A percentile compares a stretch with the other conserved stretches of the same genome.
phyloP scores from a whole-genome alignment of 64 coral and sea anemone species.

The Trachythela sp. region DNA sequence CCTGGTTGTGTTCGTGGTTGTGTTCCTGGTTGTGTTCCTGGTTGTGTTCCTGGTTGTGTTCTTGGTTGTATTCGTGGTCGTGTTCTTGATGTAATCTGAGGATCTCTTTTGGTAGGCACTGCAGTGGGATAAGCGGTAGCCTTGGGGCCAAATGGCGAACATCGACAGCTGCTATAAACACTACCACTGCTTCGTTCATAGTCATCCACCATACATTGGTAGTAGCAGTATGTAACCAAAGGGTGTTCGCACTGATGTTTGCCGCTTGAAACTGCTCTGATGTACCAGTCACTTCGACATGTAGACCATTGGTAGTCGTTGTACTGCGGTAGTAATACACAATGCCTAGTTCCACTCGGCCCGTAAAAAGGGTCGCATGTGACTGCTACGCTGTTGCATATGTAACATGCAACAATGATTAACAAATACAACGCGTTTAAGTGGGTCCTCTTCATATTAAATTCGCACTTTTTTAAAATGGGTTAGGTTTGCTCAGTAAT shows the following conservation, averaged over 20 bases:
- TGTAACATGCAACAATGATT: background rate
- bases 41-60: no score
- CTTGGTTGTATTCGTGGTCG: background rate
- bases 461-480: no score
- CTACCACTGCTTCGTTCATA: background rate
- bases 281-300: background rate
- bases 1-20: no score
- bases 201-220: background rate
- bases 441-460: no score
- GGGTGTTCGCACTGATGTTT: background rate
- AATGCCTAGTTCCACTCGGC: background rate
- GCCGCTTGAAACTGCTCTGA: background rate
- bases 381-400: background rate
- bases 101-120: no score
- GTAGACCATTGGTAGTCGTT: background rate
- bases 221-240: background rate
- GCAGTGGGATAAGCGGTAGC: no score
- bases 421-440: no score
- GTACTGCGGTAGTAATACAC: background rate
- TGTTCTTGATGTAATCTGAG: no score
- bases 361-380: background rate
- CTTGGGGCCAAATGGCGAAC: no score
- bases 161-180: background rate
- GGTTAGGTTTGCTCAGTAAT: no score
- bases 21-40: no score